These are phyloP conservation scores for Neomicropteryx cornuta DNA, from an alignment of 1,140 invertebrate species.

Conservation along the genomic window DNA sequence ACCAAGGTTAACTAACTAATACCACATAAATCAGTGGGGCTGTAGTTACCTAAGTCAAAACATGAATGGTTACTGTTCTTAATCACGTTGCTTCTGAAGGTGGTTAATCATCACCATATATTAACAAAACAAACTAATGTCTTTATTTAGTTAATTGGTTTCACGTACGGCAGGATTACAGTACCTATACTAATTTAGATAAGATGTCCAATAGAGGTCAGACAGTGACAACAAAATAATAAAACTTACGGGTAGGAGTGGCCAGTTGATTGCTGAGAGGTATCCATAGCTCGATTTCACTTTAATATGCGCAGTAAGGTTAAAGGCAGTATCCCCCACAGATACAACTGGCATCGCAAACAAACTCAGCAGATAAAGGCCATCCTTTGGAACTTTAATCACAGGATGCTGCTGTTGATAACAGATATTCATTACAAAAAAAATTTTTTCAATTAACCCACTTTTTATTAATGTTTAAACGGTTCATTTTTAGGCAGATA, in stretches of 20 bases:
- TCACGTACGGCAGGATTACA: background rate
- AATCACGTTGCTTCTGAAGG: too few species aligned
- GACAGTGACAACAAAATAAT: background rate
- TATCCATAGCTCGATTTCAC: slow-evolving; percentile 57
- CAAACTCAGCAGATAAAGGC: slow-evolving; percentile 42
- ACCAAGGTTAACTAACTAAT: too few species aligned
- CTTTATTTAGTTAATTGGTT: background rate
- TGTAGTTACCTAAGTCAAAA: too few species aligned
- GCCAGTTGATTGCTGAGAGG: slow-evolving; percentile 65
- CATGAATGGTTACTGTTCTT: too few species aligned
- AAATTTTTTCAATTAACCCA: too few species aligned
- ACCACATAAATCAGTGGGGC: too few species aligned
- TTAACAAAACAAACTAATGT: too few species aligned
- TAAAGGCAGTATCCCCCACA: slow-evolving; percentile 21
- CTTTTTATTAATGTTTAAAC: too few species aligned
- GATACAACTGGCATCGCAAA: slow-evolving; percentile 17
- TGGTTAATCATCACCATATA: too few species aligned
- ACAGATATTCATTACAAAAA: too few species aligned
- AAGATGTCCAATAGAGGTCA: background rate
- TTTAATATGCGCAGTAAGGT: slow-evolving; percentile 45
- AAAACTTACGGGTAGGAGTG: slow-evolving; percentile 48
- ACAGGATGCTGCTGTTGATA: slow-evolving; percentile 31
- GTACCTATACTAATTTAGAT: background rate
- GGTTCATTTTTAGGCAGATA: too few species aligned
- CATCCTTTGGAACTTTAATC: slow-evolving; percentile 36